phyloP scores from a whole-genome alignment of 2,797 vertebrate genomes.

The Leptatherina wallacei region DNA sequence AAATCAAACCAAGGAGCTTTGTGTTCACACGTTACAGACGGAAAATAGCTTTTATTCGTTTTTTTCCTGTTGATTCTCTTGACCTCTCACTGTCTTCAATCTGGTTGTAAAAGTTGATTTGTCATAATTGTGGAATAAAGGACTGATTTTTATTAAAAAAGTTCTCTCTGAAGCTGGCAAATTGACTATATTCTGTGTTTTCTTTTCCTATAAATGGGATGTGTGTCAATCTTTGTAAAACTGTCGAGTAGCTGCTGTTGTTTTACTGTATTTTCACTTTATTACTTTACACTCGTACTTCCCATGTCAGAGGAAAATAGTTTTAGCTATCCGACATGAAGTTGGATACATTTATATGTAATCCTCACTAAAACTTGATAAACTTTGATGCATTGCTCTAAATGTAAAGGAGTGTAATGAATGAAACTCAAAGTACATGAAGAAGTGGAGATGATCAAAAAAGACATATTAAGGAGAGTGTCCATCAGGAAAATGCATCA shows the following conservation, averaged over 20 bases:
- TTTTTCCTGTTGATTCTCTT: neutral
- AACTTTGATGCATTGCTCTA: too few relatives aligned
- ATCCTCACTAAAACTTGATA: too few relatives aligned
- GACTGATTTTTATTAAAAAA: neutral
- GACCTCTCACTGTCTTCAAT: conserved; percentile 26
- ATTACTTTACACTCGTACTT: too few relatives aligned
- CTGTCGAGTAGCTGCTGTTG: neutral
- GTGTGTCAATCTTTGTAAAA: neutral
- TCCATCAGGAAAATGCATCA: too few relatives aligned
- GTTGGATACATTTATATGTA: too few relatives aligned
- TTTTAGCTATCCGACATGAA: too few relatives aligned
- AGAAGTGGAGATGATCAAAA: neutral
- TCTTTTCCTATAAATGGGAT: neutral
- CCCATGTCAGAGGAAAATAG: too few relatives aligned
- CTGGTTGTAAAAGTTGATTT: conserved; percentile 29
- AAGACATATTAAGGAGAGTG: neutral
- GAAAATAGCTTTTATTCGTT: conserved; percentile 3
- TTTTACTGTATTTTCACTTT: too few relatives aligned
- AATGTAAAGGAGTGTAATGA: too few relatives aligned
- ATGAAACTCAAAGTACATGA: too few relatives aligned
- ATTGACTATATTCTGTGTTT: neutral
- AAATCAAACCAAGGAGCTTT: conserved; percentile 22
- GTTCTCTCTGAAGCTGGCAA: neutral
- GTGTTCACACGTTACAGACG: conserved; percentile 8
- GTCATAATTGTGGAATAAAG: conserved; percentile 57